Percentiles rank a stretch among this genome's conserved stretches.
Conservation (phyloP, 37 sponge, comb jelly and placozoan species). For the Geodia barretti region DNA sequence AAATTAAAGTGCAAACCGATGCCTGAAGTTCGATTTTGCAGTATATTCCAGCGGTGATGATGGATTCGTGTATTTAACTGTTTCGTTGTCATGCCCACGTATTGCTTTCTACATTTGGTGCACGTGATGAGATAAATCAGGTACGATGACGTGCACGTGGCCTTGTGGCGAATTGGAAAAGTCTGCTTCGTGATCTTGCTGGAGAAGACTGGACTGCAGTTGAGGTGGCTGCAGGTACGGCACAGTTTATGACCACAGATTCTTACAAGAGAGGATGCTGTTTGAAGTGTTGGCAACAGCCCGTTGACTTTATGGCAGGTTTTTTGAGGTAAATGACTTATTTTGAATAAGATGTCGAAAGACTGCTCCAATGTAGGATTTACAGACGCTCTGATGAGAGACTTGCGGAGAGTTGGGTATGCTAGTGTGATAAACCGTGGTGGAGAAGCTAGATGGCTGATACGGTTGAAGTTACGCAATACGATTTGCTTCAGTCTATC, state of each 20-base stretch:
- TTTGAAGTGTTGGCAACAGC: not conserved
- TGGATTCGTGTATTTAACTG: conserved; percentile 10
- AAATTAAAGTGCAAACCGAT: conserved; percentile 22
- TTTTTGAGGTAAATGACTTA: not conserved
- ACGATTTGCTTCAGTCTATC: conserved; percentile 4
- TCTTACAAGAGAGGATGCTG: not conserved
- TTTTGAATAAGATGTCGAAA: not conserved
- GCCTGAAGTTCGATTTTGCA: not conserved
- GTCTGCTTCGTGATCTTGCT: conserved; percentile 1
- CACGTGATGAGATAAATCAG: conserved; percentile 42
- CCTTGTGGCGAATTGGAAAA: conserved; percentile 5
- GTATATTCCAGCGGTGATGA: conserved; percentile 24
- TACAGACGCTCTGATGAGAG: not conserved
- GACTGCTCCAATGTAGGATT: conserved; percentile 16
- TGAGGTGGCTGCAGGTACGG: conserved; percentile 28
- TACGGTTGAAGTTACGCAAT: not conserved
- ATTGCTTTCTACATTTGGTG: conserved; percentile 38
- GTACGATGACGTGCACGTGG: conserved; percentile 23
- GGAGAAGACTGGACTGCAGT: not conserved
- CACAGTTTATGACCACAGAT: conserved; percentile 14
- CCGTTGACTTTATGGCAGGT: not conserved
- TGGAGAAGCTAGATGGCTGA: not conserved
- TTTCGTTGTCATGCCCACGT: conserved; percentile 33
- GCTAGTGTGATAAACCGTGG: conserved; percentile 12
- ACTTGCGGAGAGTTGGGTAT: not conserved